Evolutionary conservation across 2,888 invertebrate species (phyloP).

Genomic region (Orthonevra nobilis): DNA sequence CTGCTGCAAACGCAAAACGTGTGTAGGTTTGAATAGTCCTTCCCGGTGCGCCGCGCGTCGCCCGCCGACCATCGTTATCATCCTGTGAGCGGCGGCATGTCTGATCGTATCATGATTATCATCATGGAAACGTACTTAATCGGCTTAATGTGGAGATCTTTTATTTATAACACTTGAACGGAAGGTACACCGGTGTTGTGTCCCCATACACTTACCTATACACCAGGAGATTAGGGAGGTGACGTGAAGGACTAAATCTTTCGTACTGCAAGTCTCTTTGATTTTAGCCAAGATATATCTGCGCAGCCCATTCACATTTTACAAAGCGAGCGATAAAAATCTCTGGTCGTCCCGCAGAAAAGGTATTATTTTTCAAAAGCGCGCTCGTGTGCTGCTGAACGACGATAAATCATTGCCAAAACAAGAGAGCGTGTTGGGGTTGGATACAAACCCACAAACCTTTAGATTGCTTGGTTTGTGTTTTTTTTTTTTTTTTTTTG

Average conservation of each 20-base stretch:
- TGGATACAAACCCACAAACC: not conserved
- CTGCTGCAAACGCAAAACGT: not conserved
- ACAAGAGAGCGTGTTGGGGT: conserved; percentile 45
- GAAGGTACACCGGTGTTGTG: conserved; percentile 19
- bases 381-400: conserved; percentile 24
- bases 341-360: conserved; percentile 40
- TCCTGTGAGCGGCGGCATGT: conserved; percentile 66
- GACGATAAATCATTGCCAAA: conserved; percentile 63
- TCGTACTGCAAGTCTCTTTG: conserved; percentile 24
- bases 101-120: conserved; percentile 69
- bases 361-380: conserved; percentile 64
- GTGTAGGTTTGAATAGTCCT: conserved; percentile 51
- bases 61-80: conserved; percentile 55
- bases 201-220: not conserved
- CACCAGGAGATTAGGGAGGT: not conserved
- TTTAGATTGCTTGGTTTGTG: not conserved
- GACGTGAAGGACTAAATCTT: conserved; percentile 16
- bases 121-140: conserved; percentile 64
- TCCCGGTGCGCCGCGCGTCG: conserved; percentile 28
- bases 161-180: conserved; percentile 68
- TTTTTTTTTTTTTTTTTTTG: not conserved
- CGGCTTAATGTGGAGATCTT: conserved; percentile 68
- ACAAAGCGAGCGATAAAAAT: conserved; percentile 64
- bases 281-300: conserved; percentile 60
- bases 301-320: conserved; percentile 63